Evolutionary conservation across 2,888 invertebrate genomes (phyloP).

Genomic region (Mechanitis messenoides): DNA sequence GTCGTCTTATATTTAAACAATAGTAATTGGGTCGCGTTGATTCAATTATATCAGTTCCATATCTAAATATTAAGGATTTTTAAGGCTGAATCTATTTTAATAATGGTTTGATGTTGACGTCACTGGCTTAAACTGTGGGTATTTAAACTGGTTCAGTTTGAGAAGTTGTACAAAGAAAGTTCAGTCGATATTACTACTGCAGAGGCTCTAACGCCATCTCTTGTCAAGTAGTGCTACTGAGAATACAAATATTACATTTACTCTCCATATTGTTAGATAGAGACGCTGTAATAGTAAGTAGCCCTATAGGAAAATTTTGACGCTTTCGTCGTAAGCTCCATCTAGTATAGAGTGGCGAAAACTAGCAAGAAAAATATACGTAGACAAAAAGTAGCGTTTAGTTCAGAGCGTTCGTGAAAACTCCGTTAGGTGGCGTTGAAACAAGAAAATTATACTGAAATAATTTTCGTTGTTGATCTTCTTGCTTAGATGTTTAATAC

Average conservation of each 20-base stretch:
- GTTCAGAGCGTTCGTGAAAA: background rate
- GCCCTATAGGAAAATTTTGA: background rate
- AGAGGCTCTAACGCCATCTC: constrained; percentile 28
- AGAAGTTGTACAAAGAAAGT: constrained; percentile 31
- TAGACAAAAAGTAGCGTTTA: background rate
- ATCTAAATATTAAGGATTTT: background rate
- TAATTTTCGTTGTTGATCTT: no score
- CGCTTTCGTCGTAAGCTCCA: constrained; percentile 27
- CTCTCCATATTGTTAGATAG: background rate
- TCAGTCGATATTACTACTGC: constrained; percentile 45
- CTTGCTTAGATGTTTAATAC: no score
- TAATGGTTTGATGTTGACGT: constrained; percentile 35
- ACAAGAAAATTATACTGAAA: no score
- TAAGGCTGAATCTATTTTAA: background rate
- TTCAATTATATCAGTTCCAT: background rate
- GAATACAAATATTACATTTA: background rate
- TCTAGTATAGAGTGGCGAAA: constrained; percentile 33
- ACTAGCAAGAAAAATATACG: background rate
- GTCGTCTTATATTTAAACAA: constrained; percentile 1
- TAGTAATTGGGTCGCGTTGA: constrained; percentile 1
- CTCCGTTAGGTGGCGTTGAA: constrained; percentile 6
- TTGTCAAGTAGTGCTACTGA: background rate
- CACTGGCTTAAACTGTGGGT: constrained; percentile 33
- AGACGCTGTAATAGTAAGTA: no score
- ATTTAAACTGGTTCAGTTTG: constrained; percentile 30